Evolutionary conservation across 2,888 invertebrate species (phyloP).

Genomic region (Melinaea marsaeus): DNA sequence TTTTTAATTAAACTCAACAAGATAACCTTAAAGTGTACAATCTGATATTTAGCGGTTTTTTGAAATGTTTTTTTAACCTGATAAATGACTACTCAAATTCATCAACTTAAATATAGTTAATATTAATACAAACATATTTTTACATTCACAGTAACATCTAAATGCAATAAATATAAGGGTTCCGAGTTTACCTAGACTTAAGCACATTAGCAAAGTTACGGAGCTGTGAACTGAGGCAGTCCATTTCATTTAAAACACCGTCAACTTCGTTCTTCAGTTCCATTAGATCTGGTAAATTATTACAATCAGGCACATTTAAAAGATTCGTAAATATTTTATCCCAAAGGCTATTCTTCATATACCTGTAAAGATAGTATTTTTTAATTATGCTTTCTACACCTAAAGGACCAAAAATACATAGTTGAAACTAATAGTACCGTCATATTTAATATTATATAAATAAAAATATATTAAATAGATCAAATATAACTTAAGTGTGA

Average conservation of each 20-base stretch:
- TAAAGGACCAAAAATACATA: too few relatives aligned
- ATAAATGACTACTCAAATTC: constrained; percentile 48
- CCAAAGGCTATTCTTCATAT: constrained; percentile 86
- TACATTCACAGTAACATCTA: constrained; percentile 69
- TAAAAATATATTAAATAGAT: too few relatives aligned
- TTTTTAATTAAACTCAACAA: constrained; percentile 70
- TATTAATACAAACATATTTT: constrained; percentile 63
- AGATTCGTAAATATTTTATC: constrained; percentile 87
- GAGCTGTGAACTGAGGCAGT: constrained; percentile 61
- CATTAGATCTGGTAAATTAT: constrained; percentile 84
- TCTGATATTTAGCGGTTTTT: constrained; percentile 36
- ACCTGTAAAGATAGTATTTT: constrained; percentile 59
- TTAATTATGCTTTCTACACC: too few relatives aligned
- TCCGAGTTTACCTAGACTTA: constrained; percentile 70
- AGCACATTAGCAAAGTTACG: constrained; percentile 75
- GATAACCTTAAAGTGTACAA: constrained; percentile 34
- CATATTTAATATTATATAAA: too few relatives aligned
- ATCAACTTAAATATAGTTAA: constrained; percentile 56
- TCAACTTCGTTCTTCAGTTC: constrained; percentile 74
- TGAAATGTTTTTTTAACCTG: constrained; percentile 37
- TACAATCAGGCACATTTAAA: constrained; percentile 89
- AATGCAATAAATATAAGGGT: constrained; percentile 74
- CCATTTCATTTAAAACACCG: constrained; percentile 57
- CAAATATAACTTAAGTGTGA: too few relatives aligned
- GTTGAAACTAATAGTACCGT: too few relatives aligned